Evolutionary conservation across 2,797 vertebrate species (phyloP).

Genomic region (Valencia hispanica): DNA sequence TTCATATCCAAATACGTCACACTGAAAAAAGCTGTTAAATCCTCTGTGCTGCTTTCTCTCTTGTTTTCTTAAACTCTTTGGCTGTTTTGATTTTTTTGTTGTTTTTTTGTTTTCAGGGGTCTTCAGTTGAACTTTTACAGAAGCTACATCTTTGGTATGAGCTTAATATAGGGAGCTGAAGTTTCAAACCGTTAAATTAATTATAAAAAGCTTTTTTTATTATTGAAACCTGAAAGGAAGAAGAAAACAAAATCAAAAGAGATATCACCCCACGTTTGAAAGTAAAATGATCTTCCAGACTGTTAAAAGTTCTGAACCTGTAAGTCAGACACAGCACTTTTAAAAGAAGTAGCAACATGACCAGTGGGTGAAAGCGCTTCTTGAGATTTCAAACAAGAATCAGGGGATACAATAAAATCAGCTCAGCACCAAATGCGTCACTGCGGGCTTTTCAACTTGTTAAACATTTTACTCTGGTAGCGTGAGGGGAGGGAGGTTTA

Average conservation of each 20-base stretch:
- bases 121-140: constrained; percentile 41
- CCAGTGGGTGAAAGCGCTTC: constrained; percentile 38
- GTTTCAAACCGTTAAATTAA: constrained; percentile 4
- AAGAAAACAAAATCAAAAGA: neutral
- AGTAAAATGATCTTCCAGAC: neutral
- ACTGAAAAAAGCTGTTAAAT: constrained; percentile 54
- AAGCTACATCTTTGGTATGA: constrained; percentile 40
- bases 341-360: constrained; percentile 35
- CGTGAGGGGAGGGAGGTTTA: constrained; percentile 40
- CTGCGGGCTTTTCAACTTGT: constrained; percentile 43
- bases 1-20: constrained; percentile 54
- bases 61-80: constrained; percentile 74
- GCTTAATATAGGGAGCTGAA: constrained; percentile 6
- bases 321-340: constrained; percentile 36
- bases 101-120: constrained; percentile 53
- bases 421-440: constrained; percentile 60
- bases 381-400: constrained; percentile 24
- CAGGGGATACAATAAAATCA: constrained; percentile 25
- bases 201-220: constrained; percentile 8
- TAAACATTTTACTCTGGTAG: constrained; percentile 46
- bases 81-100: constrained; percentile 89
- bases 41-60: constrained; percentile 76
- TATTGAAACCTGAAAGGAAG: constrained; percentile 2
- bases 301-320: constrained; percentile 1
- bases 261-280: neutral